Percentiles rank a stretch among this genome's conserved stretches.
phyloP scores from a whole-genome alignment of 2,888 invertebrate species.

The Cybosia mesomella region DNA sequence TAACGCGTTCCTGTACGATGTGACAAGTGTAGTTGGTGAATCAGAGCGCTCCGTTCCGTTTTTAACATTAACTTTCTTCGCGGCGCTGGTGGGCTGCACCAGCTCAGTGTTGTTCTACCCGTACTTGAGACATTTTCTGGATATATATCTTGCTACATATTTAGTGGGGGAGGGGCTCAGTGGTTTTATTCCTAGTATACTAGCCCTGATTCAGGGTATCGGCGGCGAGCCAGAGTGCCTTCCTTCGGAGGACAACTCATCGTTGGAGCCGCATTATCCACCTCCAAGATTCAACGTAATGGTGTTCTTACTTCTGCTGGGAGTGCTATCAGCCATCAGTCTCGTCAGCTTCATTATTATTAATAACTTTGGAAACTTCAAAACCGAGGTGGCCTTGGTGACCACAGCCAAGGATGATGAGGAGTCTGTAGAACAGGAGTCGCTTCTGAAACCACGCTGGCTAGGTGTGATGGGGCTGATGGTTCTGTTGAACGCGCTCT shows the following conservation, averaged over 20 bases:
- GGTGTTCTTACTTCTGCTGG: slow-evolving; percentile 89
- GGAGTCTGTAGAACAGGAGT: slow-evolving; percentile 87
- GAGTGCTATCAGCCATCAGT: slow-evolving; percentile 88
- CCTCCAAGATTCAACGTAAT: slow-evolving; percentile 85
- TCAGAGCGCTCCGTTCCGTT: slow-evolving; percentile 86
- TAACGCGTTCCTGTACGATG: slow-evolving; percentile 87
- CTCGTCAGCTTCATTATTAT: slow-evolving; percentile 88
- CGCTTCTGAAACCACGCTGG: slow-evolving; percentile 70
- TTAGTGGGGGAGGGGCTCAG: slow-evolving; percentile 94
- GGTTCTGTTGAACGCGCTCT: slow-evolving; percentile 88
- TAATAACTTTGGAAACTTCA: slow-evolving; percentile 70
- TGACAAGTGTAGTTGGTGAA: slow-evolving; percentile 84
- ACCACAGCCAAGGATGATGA: slow-evolving; percentile 87
- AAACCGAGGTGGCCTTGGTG: slow-evolving; percentile 69
- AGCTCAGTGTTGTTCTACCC: slow-evolving; percentile 95
- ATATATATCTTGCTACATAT: slow-evolving; percentile 92
- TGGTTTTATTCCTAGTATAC: slow-evolving; percentile 93
- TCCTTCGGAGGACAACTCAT: slow-evolving; percentile 66
- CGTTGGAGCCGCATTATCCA: slow-evolving; percentile 68
- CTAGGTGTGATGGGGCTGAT: slow-evolving; percentile 73
- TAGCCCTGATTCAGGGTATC: slow-evolving; percentile 93
- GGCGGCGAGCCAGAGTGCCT: slow-evolving; percentile 88
- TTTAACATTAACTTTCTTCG: slow-evolving; percentile 89
- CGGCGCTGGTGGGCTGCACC: slow-evolving; percentile 93
- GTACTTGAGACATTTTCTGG: slow-evolving; percentile 91